phyloP scores from a whole-genome alignment of 2,113 vertebrate species.

The Aspiorhynchus laticeps region DNA sequence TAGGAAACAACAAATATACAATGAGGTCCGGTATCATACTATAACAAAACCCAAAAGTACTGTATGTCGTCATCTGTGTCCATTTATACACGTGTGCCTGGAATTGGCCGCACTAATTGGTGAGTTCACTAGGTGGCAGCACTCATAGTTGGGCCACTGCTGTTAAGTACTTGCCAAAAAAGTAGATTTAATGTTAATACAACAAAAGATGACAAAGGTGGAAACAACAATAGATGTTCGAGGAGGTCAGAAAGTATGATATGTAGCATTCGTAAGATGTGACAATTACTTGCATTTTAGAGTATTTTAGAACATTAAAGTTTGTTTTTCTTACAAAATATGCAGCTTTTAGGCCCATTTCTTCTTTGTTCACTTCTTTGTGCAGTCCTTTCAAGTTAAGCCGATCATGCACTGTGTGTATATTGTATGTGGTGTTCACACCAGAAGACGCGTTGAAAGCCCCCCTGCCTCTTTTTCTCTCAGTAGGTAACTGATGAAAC shows the following conservation, averaged over 20 bases:
- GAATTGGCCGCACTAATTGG: neutral
- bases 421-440: neutral
- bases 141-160: neutral
- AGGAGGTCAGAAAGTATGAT: neutral
- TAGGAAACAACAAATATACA: neutral
- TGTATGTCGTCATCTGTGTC: neutral
- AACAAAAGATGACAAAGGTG: neutral
- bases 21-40: neutral
- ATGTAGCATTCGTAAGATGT: neutral
- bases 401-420: neutral
- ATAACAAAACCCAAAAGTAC: neutral
- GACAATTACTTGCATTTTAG: neutral
- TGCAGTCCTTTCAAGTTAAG: neutral
- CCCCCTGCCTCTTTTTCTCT: neutral
- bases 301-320: neutral
- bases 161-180: neutral
- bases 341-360: conserved; percentile 7
- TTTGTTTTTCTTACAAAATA: conserved; percentile 27
- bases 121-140: neutral
- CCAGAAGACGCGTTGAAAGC: neutral
- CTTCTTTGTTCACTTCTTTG: neutral
- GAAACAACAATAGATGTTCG: neutral
- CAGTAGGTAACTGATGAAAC: conserved; percentile 49
- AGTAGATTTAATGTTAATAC: neutral
- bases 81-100: neutral